Percentiles rank a stretch among this genome's conserved stretches.
phyloP scores from a whole-genome alignment of 2,888 invertebrate species.

The Watsonalla binaria region DNA sequence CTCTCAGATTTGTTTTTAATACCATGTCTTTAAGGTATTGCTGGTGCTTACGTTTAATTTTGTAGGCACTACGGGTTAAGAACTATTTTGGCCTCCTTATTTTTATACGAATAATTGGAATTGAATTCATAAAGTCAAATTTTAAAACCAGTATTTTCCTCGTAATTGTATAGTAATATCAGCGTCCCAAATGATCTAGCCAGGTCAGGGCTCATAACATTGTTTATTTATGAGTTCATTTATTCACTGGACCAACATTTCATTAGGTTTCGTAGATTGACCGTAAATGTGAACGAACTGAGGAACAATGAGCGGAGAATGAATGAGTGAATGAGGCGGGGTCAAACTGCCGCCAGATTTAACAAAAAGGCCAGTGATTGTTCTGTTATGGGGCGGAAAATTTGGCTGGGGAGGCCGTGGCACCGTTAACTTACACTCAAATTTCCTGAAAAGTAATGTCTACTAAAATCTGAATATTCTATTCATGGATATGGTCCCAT shows the following conservation, averaged over 20 bases:
- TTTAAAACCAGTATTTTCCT: too few relatives aligned
- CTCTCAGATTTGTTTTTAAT: too few relatives aligned
- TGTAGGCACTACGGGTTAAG: too few relatives aligned
- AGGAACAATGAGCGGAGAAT: slow-evolving; percentile 18
- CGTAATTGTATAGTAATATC: neutral
- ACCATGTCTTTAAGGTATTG: too few relatives aligned
- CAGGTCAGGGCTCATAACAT: too few relatives aligned
- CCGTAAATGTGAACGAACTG: slow-evolving; percentile 27
- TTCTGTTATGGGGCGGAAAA: slow-evolving; percentile 36
- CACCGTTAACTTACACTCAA: slow-evolving; percentile 18
- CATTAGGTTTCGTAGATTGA: slow-evolving; percentile 23
- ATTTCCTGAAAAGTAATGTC: slow-evolving; percentile 17
- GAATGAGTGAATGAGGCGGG: slow-evolving; percentile 11
- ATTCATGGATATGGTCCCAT: too few relatives aligned
- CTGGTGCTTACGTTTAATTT: too few relatives aligned
- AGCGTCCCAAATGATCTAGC: neutral
- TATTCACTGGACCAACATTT: slow-evolving; percentile 12
- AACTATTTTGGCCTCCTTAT: too few relatives aligned
- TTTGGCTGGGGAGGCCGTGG: slow-evolving; percentile 18
- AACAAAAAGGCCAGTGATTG: slow-evolving; percentile 29
- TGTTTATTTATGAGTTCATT: slow-evolving; percentile 3
- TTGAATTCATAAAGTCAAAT: too few relatives aligned
- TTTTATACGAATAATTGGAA: too few relatives aligned
- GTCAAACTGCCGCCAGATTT: slow-evolving; percentile 29
- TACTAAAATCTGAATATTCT: too few relatives aligned